Percentiles rank a stretch among this genome's conserved stretches.
These are phyloP conservation scores for Stegana nigrithorax DNA, from an alignment of 2,888 invertebrate genomes.

Conservation along the genomic window DNA sequence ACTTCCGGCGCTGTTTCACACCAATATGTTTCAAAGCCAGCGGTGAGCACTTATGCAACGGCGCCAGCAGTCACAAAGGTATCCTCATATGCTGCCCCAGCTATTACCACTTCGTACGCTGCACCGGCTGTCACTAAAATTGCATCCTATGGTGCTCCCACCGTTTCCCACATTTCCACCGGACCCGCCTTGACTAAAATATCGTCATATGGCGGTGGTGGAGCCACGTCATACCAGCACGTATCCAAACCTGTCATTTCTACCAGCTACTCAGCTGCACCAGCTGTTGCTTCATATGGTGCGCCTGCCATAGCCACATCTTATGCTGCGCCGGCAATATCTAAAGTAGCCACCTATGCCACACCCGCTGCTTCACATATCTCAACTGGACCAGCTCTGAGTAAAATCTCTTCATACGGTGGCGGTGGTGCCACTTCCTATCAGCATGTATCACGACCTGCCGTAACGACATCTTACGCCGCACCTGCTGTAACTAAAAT, in stretches of 20 bases:
- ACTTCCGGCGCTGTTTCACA: constrained; percentile 42
- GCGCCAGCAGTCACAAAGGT: constrained; percentile 36
- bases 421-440: constrained; percentile 42
- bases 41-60: constrained; percentile 30
- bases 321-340: constrained; percentile 18
- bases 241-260: constrained; percentile 26
- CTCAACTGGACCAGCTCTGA: constrained; percentile 34
- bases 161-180: constrained; percentile 26
- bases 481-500: constrained; percentile 18
- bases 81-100: constrained; percentile 37
- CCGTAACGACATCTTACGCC: constrained; percentile 15
- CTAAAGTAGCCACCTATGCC: constrained; percentile 29
- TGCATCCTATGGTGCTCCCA: constrained; percentile 31
- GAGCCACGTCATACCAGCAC: neutral
- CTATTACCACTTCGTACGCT: constrained; percentile 21
- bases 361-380: constrained; percentile 24
- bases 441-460: constrained; percentile 49
- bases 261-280: constrained; percentile 32
- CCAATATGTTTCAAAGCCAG: constrained; percentile 50
- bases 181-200: constrained; percentile 48
- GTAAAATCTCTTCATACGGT: constrained; percentile 36
- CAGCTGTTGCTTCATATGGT: constrained; percentile 6
- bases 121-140: constrained; percentile 19
- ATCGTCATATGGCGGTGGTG: constrained; percentile 22
- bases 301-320: constrained; percentile 21